Conservation (phyloP, 2,797 vertebrate species). For the Pangasius sanitwongsei region DNA sequence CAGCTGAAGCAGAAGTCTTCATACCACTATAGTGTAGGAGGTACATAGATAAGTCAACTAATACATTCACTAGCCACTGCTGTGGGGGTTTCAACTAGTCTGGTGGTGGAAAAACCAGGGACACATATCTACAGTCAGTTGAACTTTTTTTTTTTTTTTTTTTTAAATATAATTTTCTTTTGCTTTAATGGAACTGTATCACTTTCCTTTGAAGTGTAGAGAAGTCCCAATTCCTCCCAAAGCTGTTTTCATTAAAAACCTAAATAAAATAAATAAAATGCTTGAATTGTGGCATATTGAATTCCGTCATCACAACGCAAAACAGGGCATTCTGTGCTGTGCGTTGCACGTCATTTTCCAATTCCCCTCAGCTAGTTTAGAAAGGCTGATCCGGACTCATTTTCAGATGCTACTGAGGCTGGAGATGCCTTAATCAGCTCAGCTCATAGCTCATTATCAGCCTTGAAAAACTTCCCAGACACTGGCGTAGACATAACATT, state of each 20-base stretch:
- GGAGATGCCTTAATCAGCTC: neutral
- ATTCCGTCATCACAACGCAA: neutral
- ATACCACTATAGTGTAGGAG: no score
- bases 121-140: neutral
- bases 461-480: neutral
- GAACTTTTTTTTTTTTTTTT: neutral
- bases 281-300: neutral
- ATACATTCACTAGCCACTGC: neutral
- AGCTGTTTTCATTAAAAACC: neutral
- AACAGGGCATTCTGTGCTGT: neutral
- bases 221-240: neutral
- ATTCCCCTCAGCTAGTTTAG: neutral
- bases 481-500: neutral
- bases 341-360: neutral
- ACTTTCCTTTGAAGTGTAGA: neutral
- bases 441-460: neutral
- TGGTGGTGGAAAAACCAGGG: neutral
- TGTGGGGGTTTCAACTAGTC: neutral
- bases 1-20: neutral
- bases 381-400: neutral
- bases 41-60: neutral
- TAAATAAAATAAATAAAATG: neutral
- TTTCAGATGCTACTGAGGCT: neutral
- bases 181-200: neutral
- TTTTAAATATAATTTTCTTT: neutral